Evolutionary conservation across 2,113 vertebrate genomes (phyloP).

Genomic region (Eulemur rufifrons): DNA sequence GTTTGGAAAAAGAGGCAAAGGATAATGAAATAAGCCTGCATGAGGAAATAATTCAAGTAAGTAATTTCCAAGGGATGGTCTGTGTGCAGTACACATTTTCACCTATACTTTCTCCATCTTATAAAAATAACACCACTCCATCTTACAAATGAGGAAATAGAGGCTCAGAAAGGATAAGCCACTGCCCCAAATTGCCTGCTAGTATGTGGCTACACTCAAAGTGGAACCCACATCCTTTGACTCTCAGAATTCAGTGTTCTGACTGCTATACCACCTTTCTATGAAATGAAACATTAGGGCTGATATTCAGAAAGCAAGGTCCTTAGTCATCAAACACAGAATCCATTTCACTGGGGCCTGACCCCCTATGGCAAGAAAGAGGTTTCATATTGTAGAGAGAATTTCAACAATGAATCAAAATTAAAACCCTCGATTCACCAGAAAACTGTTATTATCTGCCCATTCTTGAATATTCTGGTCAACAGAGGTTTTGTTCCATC

Average conservation of each 20-base stretch:
- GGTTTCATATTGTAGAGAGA: neutral
- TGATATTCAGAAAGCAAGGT: conserved; percentile 47
- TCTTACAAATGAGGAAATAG: conserved; percentile 18
- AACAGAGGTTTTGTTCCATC: conserved; percentile 47
- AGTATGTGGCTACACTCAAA: neutral
- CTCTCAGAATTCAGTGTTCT: conserved; percentile 27
- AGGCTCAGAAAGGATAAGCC: conserved; percentile 22
- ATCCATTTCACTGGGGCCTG: neutral
- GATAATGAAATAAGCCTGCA: conserved; percentile 8
- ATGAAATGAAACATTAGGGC: neutral
- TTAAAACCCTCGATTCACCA: conserved; percentile 16
- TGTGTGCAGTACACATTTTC: conserved; percentile 20
- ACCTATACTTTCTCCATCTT: conserved; percentile 25
- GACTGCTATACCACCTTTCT: neutral
- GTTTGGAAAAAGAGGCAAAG: conserved; percentile 42
- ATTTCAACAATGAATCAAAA: conserved; percentile 57
- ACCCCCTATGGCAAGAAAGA: conserved; percentile 37
- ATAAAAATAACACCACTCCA: conserved; percentile 21
- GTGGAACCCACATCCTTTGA: neutral
- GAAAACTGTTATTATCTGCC: conserved; percentile 24
- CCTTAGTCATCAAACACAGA: conserved; percentile 39
- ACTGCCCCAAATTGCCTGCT: conserved; percentile 14
- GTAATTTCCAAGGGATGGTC: conserved; percentile 3
- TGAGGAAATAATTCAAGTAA: conserved; percentile 32
- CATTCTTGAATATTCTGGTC: conserved; percentile 57